Conservation (phyloP, 2,113 vertebrate genomes). For the Trichechus manatus region DNA sequence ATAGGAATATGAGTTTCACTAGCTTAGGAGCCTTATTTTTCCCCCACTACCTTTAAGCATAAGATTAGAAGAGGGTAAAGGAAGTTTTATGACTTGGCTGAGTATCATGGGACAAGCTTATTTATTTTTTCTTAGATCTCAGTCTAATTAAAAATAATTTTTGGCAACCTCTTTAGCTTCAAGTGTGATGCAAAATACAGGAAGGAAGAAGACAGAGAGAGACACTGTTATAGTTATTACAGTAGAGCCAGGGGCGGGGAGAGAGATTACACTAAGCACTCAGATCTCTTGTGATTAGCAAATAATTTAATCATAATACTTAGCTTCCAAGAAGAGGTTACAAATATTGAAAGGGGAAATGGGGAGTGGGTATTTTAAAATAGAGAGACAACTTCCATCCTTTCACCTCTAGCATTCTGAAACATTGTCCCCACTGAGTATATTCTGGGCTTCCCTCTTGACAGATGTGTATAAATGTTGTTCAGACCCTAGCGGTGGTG, state of each 20-base stretch:
- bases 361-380: background rate
- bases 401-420: background rate
- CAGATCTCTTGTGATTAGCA: background rate
- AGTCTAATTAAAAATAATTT: background rate
- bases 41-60: background rate
- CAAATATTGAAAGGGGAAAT: background rate
- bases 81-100: background rate
- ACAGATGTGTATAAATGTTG: background rate
- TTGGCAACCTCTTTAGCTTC: background rate
- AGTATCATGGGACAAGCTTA: background rate
- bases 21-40: background rate
- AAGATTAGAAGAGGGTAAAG: background rate
- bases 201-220: background rate
- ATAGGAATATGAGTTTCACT: background rate
- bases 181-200: background rate
- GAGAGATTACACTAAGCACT: background rate
- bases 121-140: constrained; percentile 25
- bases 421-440: background rate
- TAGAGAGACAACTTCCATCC: background rate
- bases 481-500: background rate
- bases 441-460: background rate
- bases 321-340: background rate
- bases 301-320: background rate
- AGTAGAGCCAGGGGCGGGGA: background rate
- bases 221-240: background rate